Conservation (phyloP, 2,888 invertebrate genomes). For the Synanthedon myopaeformis region DNA sequence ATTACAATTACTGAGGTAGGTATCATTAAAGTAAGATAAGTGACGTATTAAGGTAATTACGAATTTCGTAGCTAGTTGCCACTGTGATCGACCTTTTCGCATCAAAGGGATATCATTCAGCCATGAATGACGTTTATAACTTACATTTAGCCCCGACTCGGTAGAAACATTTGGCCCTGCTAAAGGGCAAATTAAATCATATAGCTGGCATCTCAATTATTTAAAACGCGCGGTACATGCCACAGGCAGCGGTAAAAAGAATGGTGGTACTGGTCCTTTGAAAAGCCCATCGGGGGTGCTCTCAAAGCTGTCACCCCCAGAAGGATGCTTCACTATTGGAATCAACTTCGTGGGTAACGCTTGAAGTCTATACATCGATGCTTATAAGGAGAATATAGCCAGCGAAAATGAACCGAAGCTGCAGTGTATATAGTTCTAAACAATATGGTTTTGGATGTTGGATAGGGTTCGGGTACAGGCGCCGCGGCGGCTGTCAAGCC, state of each 20-base stretch:
- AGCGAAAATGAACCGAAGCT: slow-evolving; percentile 27
- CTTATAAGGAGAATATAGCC: slow-evolving; percentile 1
- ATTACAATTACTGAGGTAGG: no score
- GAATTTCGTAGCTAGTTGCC: no score
- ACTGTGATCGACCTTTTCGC: slow-evolving; percentile 9
- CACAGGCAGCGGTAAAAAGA: slow-evolving; percentile 55
- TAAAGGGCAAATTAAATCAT: slow-evolving; percentile 67
- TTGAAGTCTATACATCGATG: slow-evolving; percentile 27
- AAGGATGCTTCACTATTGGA: slow-evolving; percentile 45
- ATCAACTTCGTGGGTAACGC: slow-evolving; percentile 26
- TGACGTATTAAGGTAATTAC: no score
- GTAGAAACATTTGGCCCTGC: slow-evolving; percentile 36
- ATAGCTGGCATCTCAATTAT: slow-evolving; percentile 61
- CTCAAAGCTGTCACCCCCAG: slow-evolving; percentile 66
- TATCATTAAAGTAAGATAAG: no score
- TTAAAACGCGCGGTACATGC: slow-evolving; percentile 50
- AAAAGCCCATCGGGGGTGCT: slow-evolving; percentile 59
- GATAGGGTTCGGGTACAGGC: slow-evolving; percentile 34
- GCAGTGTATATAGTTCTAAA: slow-evolving; percentile 35
- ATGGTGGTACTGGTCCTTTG: slow-evolving; percentile 60
- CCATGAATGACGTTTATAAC: slow-evolving; percentile 16
- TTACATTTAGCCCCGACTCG: slow-evolving; percentile 22
- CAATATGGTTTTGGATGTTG: slow-evolving; percentile 21
- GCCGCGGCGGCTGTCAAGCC: slow-evolving; percentile 54
- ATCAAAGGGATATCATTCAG: slow-evolving; percentile 14